Evolutionary conservation across 2,888 invertebrate species (phyloP), one percentile per base, ranked within the genome.

Genomic region (Morpho helenor): DNA sequence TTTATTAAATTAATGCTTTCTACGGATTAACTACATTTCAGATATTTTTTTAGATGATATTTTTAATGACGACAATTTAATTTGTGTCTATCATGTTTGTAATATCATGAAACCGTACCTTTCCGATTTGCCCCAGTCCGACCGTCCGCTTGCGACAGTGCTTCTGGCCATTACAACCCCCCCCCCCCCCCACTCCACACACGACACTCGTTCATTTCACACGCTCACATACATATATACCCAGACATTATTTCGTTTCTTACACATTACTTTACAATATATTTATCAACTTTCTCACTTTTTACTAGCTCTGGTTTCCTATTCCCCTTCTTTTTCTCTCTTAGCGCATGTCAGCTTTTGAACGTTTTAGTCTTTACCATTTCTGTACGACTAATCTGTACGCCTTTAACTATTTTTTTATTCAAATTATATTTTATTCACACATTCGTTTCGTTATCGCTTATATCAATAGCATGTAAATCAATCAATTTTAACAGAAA

Each of bases 71-170:
- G 31, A 31, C 5, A 31, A 31, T 31, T 31, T 5, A 31, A 31
- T 31, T 31, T 5, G 31, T 31, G 31, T 31, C 31, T 31, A 31
- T 2, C 5, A 31, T n/a, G n/a, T n/a, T 16, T 16, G 16, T 31
- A 31, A 5, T 31, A 31, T 31, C 31, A 16, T 31, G 3, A 31
- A 31, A 43, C 8, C 7, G n/a, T 43, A 43, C n/a, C 16, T 39
- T 50, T 22, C 8, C 10, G 43, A 44, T 72, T 76, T 72, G 73
- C 71, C 72, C 72, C 59, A 62, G 60, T 61, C 69, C 72, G 70
- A 66, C 66, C 67, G 70, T 31, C 67, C 68, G 79, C 77, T 74
- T 76, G 75, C 71, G 60, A 68, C 58, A 66, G 65, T 62, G 75
- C 74, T 74, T 74, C 63, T 59, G 60, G 65, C 65, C 62, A 5